Base-by-base conservation (phyloP, 2,888 invertebrate genomes). In the Synanthedon tipuliformis region DNA sequence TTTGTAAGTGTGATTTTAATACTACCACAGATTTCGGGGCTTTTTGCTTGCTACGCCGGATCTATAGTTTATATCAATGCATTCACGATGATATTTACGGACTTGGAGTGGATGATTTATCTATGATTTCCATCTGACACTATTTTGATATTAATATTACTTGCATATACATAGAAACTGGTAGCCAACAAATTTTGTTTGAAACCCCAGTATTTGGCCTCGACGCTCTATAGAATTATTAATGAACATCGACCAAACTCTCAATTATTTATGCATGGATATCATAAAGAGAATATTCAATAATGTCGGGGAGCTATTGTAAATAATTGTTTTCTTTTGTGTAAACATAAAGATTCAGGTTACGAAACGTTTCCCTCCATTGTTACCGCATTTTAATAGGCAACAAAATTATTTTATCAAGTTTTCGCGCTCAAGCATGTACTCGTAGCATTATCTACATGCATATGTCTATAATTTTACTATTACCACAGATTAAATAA, bases 181-280 rank as follows among this genome's bases (percentile, higher is more conserved):
- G 41, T 53, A 12, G 50, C 48, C 50, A 50, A 52, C 53, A 52
- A 27, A 27, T 34, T 10, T 34, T 34, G 34, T 10, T 10, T 34
- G 3, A 34, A 34, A 34, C 34, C 34, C 45, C 13, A 45, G 13
- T 45, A 53, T 53, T 53, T 52, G 56, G 56, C 56, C 52, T 59
- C 53, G 48, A 52, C 51, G 55, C 57, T 59, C 58, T 57, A 55
- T 54, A 54, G 59, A 60, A 61, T 61, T 56, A 55, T 56, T 59
- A 60, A 59, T 60, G 60, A 59, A 53, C 54, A 49, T 51, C 53
- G 54, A 54, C 51, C 53, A 51, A 52, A 56, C 53, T 53, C 56
- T 41, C 40, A 18, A 54, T 56, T 56, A 54, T 56, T 56, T 56
- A 56, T 56, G 56, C 54, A 50, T 50, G 50, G 40, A 51, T 53